Percentiles rank a stretch among this genome's conserved stretches.
Evolutionary conservation across 2,797 vertebrate genomes (phyloP).

Genomic region (Hyperoplus lanceolatus): DNA sequence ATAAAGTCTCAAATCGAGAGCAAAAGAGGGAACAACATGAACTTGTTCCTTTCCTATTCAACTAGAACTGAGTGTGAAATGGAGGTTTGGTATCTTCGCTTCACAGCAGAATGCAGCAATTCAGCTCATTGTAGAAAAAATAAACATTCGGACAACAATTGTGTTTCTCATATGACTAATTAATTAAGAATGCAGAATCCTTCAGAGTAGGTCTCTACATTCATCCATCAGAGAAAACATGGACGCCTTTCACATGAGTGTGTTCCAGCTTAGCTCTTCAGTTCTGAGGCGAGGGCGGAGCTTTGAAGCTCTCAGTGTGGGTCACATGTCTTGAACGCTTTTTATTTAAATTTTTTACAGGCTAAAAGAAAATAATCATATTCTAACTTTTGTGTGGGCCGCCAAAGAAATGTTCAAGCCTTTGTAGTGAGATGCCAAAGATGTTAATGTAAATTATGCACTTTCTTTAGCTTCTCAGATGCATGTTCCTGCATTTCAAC

Average conservation of each 20-base stretch:
- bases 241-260: slow-evolving; percentile 49
- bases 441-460: slow-evolving; percentile 73
- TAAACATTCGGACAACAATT: slow-evolving; percentile 38
- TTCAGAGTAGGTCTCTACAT: slow-evolving; percentile 39
- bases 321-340: slow-evolving; percentile 52
- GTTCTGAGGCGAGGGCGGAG: slow-evolving; percentile 35
- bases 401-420: slow-evolving; percentile 48
- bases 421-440: slow-evolving; percentile 55
- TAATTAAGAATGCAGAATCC: slow-evolving; percentile 52
- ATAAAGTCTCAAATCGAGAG: slow-evolving; percentile 15
- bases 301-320: slow-evolving; percentile 51
- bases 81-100: slow-evolving; percentile 41
- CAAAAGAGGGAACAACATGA: slow-evolving; percentile 34
- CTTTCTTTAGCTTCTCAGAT: slow-evolving; percentile 67
- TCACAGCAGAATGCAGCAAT: slow-evolving; percentile 33
- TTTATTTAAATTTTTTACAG: slow-evolving; percentile 24
- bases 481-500: slow-evolving; percentile 72
- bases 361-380: slow-evolving; percentile 29
- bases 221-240: slow-evolving; percentile 60
- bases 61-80: slow-evolving; percentile 28
- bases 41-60: slow-evolving; percentile 44
- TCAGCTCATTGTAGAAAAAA: slow-evolving; percentile 39
- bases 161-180: slow-evolving; percentile 62
- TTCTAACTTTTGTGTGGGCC: slow-evolving; percentile 60
- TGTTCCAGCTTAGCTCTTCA: slow-evolving; percentile 45